Percentiles rank a stretch among this genome's conserved stretches.
Conservation (phyloP, 2,797 vertebrate species). For the Otus scops region DNA sequence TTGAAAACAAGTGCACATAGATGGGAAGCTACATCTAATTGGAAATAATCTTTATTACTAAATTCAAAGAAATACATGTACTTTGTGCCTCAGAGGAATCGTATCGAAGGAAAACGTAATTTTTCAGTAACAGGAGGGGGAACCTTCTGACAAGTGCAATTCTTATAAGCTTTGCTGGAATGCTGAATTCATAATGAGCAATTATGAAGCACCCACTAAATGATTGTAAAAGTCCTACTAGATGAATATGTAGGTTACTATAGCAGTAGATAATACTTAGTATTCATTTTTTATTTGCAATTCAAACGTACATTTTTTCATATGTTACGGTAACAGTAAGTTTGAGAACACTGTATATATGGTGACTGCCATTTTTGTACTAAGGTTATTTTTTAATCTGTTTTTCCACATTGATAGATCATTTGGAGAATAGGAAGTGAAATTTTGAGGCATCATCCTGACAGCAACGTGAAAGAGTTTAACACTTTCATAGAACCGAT, state of each 20-base stretch:
- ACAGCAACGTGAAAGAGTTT: conserved; percentile 79
- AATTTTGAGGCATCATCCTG: conserved; percentile 86
- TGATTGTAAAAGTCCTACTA: background rate
- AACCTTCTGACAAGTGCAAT: background rate
- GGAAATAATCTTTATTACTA: background rate
- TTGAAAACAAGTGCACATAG: background rate
- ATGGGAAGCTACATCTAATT: background rate
- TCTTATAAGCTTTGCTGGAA: background rate
- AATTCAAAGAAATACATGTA: background rate
- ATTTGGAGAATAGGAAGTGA: conserved; percentile 89
- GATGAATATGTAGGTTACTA: background rate
- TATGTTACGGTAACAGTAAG: background rate
- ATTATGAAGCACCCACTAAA: background rate
- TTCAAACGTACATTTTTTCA: background rate
- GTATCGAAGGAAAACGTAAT: background rate
- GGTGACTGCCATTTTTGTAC: background rate
- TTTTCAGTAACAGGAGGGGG: background rate
- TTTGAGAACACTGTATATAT: background rate
- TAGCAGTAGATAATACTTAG: background rate
- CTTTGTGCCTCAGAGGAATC: background rate
- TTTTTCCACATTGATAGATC: conserved; percentile 68
- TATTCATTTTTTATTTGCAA: background rate
- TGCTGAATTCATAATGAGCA: background rate
- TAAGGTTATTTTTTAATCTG: background rate
- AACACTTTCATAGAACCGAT: conserved; percentile 85